phyloP scores from a whole-genome alignment of 2,888 invertebrate genomes.

The Auanema sp. region DNA sequence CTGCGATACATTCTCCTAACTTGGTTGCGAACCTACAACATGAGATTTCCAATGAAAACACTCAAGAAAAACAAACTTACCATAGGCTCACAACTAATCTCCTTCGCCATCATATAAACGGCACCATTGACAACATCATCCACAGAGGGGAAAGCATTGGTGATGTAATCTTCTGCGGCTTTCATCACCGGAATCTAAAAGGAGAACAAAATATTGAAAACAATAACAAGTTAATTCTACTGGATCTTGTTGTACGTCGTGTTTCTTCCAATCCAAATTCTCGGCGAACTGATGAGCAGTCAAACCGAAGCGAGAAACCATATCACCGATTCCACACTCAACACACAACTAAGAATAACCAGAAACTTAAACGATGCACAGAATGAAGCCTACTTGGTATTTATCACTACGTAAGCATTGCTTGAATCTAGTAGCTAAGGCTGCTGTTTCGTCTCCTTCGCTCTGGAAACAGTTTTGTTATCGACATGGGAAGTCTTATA shows the following conservation, averaged over 20 bases:
- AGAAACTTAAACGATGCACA: constrained; percentile 73
- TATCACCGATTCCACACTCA: constrained; percentile 52
- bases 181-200: constrained; percentile 1
- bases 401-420: constrained; percentile 84
- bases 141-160: constrained; percentile 70
- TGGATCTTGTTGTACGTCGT: constrained; percentile 39
- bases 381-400: constrained; percentile 68
- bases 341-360: constrained; percentile 39
- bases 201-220: neutral
- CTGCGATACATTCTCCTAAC: constrained; percentile 69
- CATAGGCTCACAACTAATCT: constrained; percentile 86
- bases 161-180: constrained; percentile 39
- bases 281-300: constrained; percentile 92
- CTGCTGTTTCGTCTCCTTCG: constrained; percentile 1
- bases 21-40: constrained; percentile 32
- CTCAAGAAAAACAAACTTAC: constrained; percentile 66
- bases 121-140: constrained; percentile 87
- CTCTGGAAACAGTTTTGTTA: neutral
- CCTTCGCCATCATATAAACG: constrained; percentile 90
- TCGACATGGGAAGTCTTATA: neutral
- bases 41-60: neutral
- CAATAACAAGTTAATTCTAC: constrained; percentile 4
- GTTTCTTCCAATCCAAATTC: constrained; percentile 73
- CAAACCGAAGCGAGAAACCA: constrained; percentile 81
- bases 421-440: constrained; percentile 70